These are phyloP conservation scores for Resseliella maxima DNA, from an alignment of 2,888 invertebrate species.

Conservation along the genomic window DNA sequence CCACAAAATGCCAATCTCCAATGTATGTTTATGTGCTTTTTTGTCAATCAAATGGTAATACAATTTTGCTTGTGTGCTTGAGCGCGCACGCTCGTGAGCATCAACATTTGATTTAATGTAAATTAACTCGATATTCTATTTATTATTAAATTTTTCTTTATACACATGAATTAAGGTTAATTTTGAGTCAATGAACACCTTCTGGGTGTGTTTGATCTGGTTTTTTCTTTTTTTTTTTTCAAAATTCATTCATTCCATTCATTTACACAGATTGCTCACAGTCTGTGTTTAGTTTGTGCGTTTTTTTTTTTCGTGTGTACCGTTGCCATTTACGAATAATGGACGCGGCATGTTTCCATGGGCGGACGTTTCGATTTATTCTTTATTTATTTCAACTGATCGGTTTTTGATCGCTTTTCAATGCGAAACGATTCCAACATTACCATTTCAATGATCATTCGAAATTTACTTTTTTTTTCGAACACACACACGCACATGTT, in stretches of 20 bases:
- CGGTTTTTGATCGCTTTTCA: constrained; percentile 43
- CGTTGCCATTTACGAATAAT: constrained; percentile 46
- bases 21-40: constrained; percentile 10
- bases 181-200: constrained; percentile 55
- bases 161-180: constrained; percentile 51
- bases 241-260: neutral
- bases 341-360: neutral
- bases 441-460: constrained; percentile 21
- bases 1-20: constrained; percentile 30
- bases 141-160: constrained; percentile 52
- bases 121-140: constrained; percentile 33
- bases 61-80: neutral
- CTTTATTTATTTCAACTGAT: constrained; percentile 40
- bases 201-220: constrained; percentile 55
- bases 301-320: neutral
- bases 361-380: constrained; percentile 49
- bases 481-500: neutral
- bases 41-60: neutral
- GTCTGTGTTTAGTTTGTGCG: neutral
- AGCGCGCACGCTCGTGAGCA: neutral
- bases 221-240: constrained; percentile 2
- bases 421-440: neutral
- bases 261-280: neutral
- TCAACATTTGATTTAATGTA: constrained; percentile 1
- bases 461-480: neutral